Evolutionary conservation across 2,797 vertebrate genomes (phyloP).

Genomic region (Notamacropus eugenii): DNA sequence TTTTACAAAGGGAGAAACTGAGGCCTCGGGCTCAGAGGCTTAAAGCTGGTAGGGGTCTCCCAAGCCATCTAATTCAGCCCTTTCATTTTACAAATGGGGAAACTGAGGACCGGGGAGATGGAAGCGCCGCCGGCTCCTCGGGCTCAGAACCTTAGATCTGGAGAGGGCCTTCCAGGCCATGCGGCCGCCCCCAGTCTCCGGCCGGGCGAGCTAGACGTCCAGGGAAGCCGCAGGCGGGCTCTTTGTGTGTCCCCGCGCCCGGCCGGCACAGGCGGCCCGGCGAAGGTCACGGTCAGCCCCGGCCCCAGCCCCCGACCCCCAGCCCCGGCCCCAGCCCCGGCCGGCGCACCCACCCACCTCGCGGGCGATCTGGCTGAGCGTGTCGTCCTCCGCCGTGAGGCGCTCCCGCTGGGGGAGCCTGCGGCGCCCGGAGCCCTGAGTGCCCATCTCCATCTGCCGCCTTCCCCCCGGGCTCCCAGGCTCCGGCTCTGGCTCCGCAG

Average conservation of each 20-base stretch:
- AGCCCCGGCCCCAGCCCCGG: not conserved
- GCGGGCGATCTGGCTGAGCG: slow-evolving; percentile 93
- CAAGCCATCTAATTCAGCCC: not conserved
- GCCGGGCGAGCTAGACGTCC: slow-evolving; percentile 85
- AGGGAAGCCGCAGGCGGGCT: slow-evolving; percentile 74
- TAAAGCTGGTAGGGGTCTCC: not conserved
- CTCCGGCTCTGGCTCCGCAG: slow-evolving; percentile 66
- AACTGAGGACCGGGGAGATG: not conserved
- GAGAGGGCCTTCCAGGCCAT: not conserved
- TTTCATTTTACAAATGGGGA: not conserved
- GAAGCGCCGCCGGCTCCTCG: not conserved
- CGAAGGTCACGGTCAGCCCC: not conserved
- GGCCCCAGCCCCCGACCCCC: not conserved
- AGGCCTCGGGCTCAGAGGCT: not conserved
- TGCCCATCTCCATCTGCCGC: slow-evolving; percentile 87
- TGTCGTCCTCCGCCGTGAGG: slow-evolving; percentile 94
- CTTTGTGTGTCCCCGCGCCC: not conserved
- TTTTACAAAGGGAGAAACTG: not conserved
- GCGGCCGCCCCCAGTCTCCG: not conserved
- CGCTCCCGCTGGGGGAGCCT: slow-evolving; percentile 92
- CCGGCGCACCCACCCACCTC: slow-evolving; percentile 87
- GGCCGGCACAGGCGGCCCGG: not conserved
- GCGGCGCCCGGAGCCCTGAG: slow-evolving; percentile 92
- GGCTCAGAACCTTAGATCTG: fast-evolving
- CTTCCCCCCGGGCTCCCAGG: slow-evolving; percentile 46